phyloP scores from a whole-genome alignment of 37 sponge, comb jelly and placozoan species.

The Bolinopsis microptera region DNA sequence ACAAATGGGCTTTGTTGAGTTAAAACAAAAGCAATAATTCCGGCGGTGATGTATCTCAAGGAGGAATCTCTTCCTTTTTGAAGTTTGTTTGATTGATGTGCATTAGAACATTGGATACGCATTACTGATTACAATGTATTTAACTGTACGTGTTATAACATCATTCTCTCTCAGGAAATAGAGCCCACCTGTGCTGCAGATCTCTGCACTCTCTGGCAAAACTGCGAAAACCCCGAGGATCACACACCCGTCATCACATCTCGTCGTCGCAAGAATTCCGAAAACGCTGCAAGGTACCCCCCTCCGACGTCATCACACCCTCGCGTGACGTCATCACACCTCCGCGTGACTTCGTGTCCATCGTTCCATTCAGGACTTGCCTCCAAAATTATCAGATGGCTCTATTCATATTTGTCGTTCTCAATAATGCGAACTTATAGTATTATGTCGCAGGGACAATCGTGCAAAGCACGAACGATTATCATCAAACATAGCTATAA shows the following conservation, averaged over 20 bases:
- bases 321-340: slow-evolving; percentile 16
- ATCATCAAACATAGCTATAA: not conserved
- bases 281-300: slow-evolving; percentile 35
- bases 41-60: too few relatives aligned
- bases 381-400: not conserved
- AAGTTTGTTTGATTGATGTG: not conserved
- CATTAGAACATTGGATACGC: not conserved
- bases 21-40: too few relatives aligned
- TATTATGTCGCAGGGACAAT: not conserved
- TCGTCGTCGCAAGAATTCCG: not conserved
- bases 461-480: not conserved
- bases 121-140: not conserved
- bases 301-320: not conserved
- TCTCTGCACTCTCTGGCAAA: slow-evolving; percentile 2
- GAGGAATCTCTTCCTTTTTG: too few relatives aligned
- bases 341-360: not conserved
- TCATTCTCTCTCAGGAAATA: not conserved
- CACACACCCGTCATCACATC: slow-evolving; percentile 54
- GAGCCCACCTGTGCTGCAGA: slow-evolving; percentile 51
- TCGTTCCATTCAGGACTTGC: not conserved
- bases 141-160: too few relatives aligned
- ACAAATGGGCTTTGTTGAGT: not conserved
- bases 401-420: not conserved
- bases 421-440: not conserved
- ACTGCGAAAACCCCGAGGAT: slow-evolving; percentile 57